A percentile compares a stretch with the other conserved stretches of the same genome.
These are phyloP conservation scores for Prunella himalayana DNA, from an alignment of 2,113 vertebrate species.

Conservation along the genomic window DNA sequence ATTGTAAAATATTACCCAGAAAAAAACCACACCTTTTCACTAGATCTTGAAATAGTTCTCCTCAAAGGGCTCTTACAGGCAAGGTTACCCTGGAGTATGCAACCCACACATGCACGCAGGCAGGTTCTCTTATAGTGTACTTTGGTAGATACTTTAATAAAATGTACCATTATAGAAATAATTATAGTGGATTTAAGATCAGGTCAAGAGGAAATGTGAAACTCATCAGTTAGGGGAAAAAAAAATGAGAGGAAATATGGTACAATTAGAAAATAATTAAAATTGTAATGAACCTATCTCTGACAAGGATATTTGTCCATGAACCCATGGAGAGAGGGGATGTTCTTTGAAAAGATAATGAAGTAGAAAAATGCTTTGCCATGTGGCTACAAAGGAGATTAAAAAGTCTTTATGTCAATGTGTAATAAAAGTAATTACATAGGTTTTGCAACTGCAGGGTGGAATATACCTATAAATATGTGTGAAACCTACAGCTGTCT, in stretches of 20 bases:
- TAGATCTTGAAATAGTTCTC: background rate
- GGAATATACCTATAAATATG: background rate
- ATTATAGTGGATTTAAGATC: background rate
- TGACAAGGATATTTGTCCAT: background rate
- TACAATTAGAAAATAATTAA: conserved; percentile 27
- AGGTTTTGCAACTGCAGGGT: background rate
- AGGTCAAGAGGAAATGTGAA: conserved; percentile 19
- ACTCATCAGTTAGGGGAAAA: background rate
- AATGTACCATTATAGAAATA: background rate
- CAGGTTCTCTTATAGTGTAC: background rate
- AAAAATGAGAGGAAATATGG: background rate
- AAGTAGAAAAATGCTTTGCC: background rate
- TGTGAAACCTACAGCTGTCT: background rate
- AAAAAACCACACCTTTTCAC: background rate
- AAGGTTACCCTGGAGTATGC: background rate
- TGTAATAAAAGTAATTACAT: background rate
- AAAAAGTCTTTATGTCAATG: background rate
- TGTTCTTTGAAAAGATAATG: background rate
- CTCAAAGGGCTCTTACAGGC: background rate
- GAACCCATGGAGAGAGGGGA: background rate
- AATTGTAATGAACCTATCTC: background rate
- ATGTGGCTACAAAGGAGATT: background rate
- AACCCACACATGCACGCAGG: background rate
- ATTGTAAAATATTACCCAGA: background rate
- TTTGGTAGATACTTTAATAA: background rate